Conservation (phyloP, 2,888 invertebrate genomes). For the Diarsia brunnea region DNA sequence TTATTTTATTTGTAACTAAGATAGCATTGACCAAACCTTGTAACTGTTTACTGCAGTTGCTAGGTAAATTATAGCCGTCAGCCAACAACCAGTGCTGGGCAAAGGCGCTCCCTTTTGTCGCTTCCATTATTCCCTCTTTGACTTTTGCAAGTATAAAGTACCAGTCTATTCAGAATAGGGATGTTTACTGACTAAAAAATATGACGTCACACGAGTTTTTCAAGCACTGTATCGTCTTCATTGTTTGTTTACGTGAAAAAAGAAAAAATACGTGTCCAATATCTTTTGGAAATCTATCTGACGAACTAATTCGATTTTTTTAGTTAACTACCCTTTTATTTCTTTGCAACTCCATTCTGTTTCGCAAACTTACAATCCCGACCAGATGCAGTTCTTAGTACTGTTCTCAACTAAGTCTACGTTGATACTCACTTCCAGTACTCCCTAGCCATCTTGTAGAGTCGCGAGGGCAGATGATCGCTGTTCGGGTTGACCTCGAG, state of each 20-base stretch:
- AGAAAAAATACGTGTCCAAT: too few species aligned
- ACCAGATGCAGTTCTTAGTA: background rate
- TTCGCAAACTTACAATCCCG: background rate
- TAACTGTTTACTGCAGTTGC: background rate
- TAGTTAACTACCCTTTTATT: too few species aligned
- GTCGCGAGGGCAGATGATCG: slow-evolving; percentile 92
- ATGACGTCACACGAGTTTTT: too few species aligned
- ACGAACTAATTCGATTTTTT: too few species aligned
- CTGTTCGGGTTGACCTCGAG: slow-evolving; percentile 81
- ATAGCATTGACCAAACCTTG: background rate
- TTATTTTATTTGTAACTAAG: background rate
- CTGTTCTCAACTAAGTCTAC: background rate
- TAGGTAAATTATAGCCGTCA: background rate
- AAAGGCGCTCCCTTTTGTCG: background rate
- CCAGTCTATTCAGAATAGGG: background rate
- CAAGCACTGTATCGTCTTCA: too few species aligned
- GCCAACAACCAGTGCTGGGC: background rate
- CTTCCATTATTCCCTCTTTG: background rate
- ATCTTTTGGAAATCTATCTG: too few species aligned
- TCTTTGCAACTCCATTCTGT: background rate
- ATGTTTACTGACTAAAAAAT: too few species aligned
- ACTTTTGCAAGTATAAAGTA: background rate
- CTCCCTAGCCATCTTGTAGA: slow-evolving; percentile 94
- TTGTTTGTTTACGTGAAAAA: too few species aligned
- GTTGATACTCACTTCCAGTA: slow-evolving; percentile 94